These are phyloP conservation scores for Plebejus argus DNA, from an alignment of 2,888 invertebrate species.

Conservation along the genomic window DNA sequence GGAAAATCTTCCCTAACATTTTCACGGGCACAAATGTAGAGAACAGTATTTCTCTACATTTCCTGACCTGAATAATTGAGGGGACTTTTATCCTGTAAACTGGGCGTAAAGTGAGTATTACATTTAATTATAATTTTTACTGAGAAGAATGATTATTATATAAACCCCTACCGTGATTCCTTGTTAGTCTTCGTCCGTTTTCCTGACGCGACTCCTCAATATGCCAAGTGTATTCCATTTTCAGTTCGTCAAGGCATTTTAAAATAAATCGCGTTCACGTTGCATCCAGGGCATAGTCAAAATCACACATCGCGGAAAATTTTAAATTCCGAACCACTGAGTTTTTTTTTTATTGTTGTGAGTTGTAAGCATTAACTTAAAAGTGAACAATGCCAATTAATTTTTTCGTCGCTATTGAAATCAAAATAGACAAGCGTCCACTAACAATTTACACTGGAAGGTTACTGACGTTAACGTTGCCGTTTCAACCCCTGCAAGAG, in stretches of 20 bases:
- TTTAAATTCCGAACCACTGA: conserved; percentile 18
- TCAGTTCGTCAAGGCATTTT: conserved; percentile 50
- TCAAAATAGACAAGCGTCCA: conserved; percentile 56
- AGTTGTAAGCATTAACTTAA: conserved; percentile 29
- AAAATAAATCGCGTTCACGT: conserved; percentile 50
- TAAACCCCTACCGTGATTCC: conserved; percentile 69
- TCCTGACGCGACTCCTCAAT: conserved; percentile 67
- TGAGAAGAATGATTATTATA: neutral
- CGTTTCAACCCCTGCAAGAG: conserved; percentile 61
- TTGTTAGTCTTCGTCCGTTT: conserved; percentile 54
- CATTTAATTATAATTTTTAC: too few species aligned
- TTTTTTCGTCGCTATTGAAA: conserved; percentile 5
- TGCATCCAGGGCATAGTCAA: conserved; percentile 50
- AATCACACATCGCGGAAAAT: conserved; percentile 48
- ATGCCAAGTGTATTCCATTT: conserved; percentile 77
- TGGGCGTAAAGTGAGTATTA: neutral
- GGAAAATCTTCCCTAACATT: neutral
- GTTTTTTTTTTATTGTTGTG: conserved; percentile 40
- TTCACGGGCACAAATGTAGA: neutral
- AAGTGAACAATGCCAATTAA: neutral
- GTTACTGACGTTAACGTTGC: conserved; percentile 64
- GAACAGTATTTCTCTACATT: neutral
- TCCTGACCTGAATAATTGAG: neutral
- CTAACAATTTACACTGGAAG: conserved; percentile 67
- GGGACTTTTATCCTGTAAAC: neutral